Percentiles rank a stretch among this genome's conserved stretches.
These are phyloP conservation scores for Zhuqinia jingwanae DNA, from an alignment of 2,888 invertebrate species.

Conservation along the genomic window DNA sequence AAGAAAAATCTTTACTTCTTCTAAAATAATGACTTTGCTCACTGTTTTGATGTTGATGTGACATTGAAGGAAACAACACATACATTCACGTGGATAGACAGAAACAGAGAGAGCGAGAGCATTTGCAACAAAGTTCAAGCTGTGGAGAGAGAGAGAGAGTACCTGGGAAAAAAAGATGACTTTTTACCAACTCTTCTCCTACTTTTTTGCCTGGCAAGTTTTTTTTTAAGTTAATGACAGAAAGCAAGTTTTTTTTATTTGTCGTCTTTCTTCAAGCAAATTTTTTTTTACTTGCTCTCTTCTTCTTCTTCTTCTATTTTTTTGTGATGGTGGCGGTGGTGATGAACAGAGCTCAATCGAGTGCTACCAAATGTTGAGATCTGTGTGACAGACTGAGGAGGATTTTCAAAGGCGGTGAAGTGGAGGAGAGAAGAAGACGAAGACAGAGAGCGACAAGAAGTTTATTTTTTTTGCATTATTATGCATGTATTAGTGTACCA, in stretches of 20 bases:
- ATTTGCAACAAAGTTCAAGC: not conserved
- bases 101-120: not conserved
- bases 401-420: slow-evolving; percentile 52
- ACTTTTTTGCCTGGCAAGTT: slow-evolving; percentile 61
- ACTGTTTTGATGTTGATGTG: not conserved
- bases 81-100: not conserved
- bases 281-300: slow-evolving; percentile 22
- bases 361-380: slow-evolving; percentile 59
- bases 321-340: slow-evolving; percentile 6
- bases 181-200: slow-evolving; percentile 19
- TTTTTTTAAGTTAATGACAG: too few species aligned
- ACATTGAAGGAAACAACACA: not conserved
- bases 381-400: slow-evolving; percentile 63
- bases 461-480: slow-evolving; percentile 6
- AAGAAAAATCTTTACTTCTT: not conserved
- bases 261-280: not conserved
- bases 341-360: slow-evolving; percentile 70
- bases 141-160: not conserved
- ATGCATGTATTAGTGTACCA: too few species aligned
- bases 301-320: not conserved
- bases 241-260: slow-evolving; percentile 61
- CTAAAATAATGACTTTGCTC: slow-evolving; percentile 10
- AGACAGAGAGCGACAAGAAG: slow-evolving; percentile 20
- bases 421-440: slow-evolving; percentile 12
- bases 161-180: slow-evolving; percentile 41